These are phyloP conservation scores for Morone saxatilis DNA, from an alignment of 2,113 vertebrate species.

Conservation along the genomic window DNA sequence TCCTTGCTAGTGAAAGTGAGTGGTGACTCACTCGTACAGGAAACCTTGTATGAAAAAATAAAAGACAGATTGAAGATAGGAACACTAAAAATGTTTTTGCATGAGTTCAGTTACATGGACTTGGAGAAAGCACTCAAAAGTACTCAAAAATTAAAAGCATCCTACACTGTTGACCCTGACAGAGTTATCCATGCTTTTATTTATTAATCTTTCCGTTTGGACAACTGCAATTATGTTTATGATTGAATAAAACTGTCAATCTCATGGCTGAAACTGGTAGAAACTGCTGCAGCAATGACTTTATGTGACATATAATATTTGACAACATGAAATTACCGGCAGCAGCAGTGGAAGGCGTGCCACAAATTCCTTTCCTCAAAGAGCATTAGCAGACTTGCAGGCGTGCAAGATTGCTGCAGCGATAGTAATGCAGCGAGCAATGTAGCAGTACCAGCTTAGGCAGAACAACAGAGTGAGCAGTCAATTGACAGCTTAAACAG, in stretches of 20 bases:
- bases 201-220: background rate
- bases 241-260: too few species aligned
- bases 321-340: background rate
- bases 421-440: background rate
- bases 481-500: background rate
- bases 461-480: background rate
- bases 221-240: background rate
- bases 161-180: background rate
- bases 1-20: too few species aligned
- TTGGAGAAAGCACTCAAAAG: too few species aligned
- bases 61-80: too few species aligned
- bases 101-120: too few species aligned
- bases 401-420: background rate
- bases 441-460: background rate
- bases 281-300: background rate
- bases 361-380: background rate
- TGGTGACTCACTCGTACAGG: too few species aligned
- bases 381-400: background rate
- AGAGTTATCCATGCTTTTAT: background rate
- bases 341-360: background rate
- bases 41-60: too few species aligned
- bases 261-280: background rate
- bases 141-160: too few species aligned
- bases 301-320: background rate
- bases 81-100: too few species aligned